Evolutionary conservation across 2,888 invertebrate genomes (phyloP), one percentile per base, ranked within the genome.

Genomic region (Linnaemya vulpina): DNA sequence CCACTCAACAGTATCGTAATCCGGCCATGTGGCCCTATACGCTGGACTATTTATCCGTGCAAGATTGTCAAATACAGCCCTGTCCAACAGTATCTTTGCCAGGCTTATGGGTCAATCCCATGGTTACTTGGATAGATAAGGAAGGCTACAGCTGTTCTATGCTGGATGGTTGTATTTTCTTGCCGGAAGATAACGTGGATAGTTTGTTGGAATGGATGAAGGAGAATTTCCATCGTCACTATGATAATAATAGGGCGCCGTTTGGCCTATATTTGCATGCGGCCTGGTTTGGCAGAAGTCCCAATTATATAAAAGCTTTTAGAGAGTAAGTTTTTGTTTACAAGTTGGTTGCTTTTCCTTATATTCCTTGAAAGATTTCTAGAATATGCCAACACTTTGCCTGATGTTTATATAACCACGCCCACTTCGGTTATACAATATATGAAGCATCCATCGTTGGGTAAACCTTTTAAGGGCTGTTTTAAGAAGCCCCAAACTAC

Each of bases 221-320:
- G 68, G 89, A 89, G 0, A 95, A 96, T 91, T 96, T 96, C 88
- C 91, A 94, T 62, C 93, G 94, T 1, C 95, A 95, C 87, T 96
- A 96, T 90, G 87, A 93, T 1, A 93, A 93, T 7, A 95, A 94
- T 89, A 93, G 94, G 0, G 94, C 96, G 7, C 96, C 96, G 0
- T 95, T 95, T 88, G 95, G 95, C 1, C 93, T 95, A 88, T 95
- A 94, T 89, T 90, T 95, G 65, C 95, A 96, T 89, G 94, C 95
- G 3, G 94, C 94, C 7, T 95, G 95, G 94, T 95, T 95, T 87
- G 75, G 93, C 0, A 89, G 89, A 35, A 91, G 93, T 77, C 92
- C 93, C 13, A 93, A 93, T 30, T 90, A 94, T 46, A 91, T 92
- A 10, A 90, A 91, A 0, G 95, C 94, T 1, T 93, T 94, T 46